These are phyloP conservation scores for Chelon labrosus DNA, from an alignment of 2,797 vertebrate genomes.

Conservation along the genomic window DNA sequence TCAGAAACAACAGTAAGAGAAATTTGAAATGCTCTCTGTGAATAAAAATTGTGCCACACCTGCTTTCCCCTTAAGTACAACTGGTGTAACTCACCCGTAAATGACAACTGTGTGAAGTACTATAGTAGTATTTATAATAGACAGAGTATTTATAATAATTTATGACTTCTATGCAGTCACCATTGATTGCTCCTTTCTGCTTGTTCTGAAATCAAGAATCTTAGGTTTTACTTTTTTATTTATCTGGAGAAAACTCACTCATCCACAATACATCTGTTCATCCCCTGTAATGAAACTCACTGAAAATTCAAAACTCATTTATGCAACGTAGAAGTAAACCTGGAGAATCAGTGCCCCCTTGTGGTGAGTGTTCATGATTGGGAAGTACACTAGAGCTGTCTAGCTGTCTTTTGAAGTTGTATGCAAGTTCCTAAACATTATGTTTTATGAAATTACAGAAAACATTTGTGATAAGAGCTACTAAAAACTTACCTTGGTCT, in stretches of 20 bases:
- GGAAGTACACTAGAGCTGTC: background rate
- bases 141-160: background rate
- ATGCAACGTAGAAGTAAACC: background rate
- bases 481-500: constrained; percentile 75
- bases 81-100: background rate
- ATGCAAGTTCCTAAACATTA: background rate
- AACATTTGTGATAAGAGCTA: background rate
- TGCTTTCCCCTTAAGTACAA: background rate
- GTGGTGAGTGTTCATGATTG: background rate
- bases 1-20: background rate
- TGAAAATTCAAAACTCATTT: background rate
- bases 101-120: background rate
- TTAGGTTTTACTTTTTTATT: background rate
- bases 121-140: background rate
- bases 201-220: background rate
- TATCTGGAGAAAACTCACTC: background rate
- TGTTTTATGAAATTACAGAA: background rate
- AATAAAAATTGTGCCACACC: too few species aligned
- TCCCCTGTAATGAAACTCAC: background rate
- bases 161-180: background rate
- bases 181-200: background rate
- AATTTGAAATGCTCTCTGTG: background rate
- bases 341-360: background rate
- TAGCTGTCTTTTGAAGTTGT: too few species aligned
- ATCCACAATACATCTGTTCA: background rate